Conservation (phyloP, 2,888 invertebrate species). For the Campoplex nolae region DNA sequence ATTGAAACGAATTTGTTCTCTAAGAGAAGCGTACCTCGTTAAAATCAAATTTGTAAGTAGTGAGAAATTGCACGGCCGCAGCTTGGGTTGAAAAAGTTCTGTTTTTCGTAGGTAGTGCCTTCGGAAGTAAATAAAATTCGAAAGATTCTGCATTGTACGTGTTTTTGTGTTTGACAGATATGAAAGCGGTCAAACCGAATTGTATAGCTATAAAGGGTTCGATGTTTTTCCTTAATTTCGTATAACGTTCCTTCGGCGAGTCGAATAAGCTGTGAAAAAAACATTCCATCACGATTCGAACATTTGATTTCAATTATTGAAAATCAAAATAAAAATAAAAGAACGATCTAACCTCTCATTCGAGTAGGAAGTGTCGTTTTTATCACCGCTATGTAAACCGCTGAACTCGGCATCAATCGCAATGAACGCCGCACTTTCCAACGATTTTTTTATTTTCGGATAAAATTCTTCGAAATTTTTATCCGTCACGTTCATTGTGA, state of each 20-base stretch:
- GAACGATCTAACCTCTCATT: slow-evolving; percentile 38
- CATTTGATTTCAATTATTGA: not conserved
- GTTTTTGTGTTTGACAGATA: slow-evolving; percentile 86
- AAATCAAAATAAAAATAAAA: not conserved
- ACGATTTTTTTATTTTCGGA: slow-evolving; percentile 86
- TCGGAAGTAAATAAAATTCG: slow-evolving; percentile 90
- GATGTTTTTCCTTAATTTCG: slow-evolving; percentile 85
- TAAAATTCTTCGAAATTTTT: slow-evolving; percentile 87
- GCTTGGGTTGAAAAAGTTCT: slow-evolving; percentile 88
- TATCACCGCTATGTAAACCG: slow-evolving; percentile 84
- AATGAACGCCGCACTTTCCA: slow-evolving; percentile 88
- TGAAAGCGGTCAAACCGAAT: slow-evolving; percentile 89
- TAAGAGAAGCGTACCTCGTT: slow-evolving; percentile 87
- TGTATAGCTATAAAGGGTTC: slow-evolving; percentile 88
- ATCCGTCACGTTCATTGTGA: slow-evolving; percentile 87
- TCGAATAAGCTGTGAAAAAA: slow-evolving; percentile 86
- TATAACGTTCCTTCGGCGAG: slow-evolving; percentile 86
- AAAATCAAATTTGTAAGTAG: slow-evolving; percentile 89
- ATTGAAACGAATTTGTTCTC: not conserved
- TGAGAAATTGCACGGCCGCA: slow-evolving; percentile 88
- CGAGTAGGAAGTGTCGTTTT: slow-evolving; percentile 38
- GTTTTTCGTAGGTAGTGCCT: slow-evolving; percentile 87
- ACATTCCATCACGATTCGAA: not conserved
- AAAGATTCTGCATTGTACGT: slow-evolving; percentile 87
- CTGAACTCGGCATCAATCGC: slow-evolving; percentile 92